A percentile compares a stretch with the other conserved stretches of the same genome.
These are phyloP conservation scores for Calyptomena viridis DNA, from an alignment of 2,113 vertebrate species.

Conservation along the genomic window DNA sequence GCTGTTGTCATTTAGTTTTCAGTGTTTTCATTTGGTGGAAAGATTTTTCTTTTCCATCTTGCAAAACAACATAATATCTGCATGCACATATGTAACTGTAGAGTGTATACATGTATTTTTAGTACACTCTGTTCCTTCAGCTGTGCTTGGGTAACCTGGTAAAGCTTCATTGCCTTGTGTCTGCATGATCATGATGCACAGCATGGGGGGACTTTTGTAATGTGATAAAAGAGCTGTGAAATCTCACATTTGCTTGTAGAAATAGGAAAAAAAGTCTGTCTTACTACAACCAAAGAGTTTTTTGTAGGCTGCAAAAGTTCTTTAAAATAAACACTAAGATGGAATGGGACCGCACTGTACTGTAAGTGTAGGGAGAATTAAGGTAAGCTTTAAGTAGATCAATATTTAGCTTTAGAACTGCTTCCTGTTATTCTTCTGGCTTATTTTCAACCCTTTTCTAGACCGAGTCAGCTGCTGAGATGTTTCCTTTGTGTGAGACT, in stretches of 20 bases:
- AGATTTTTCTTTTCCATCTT: slow-evolving; percentile 4
- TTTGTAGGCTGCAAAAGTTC: neutral
- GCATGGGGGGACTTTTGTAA: neutral
- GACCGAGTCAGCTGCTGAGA: slow-evolving; percentile 1
- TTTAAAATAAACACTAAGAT: neutral
- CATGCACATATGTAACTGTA: neutral
- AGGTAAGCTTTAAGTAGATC: neutral
- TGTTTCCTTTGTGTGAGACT: neutral
- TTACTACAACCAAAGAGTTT: neutral
- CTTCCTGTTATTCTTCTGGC: slow-evolving; percentile 43
- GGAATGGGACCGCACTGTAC: neutral
- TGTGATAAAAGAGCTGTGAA: slow-evolving; percentile 3
- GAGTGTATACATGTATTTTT: slow-evolving; percentile 43
- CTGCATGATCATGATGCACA: neutral
- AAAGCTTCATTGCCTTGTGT: slow-evolving; percentile 31
- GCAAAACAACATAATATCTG: slow-evolving; percentile 1
- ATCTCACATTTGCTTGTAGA: slow-evolving; percentile 14
- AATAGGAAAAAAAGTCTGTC: neutral
- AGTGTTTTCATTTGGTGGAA: slow-evolving; percentile 21
- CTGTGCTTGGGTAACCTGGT: slow-evolving; percentile 44
- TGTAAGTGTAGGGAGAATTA: neutral
- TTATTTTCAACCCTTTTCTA: neutral
- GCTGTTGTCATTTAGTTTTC: slow-evolving; percentile 27
- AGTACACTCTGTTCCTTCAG: slow-evolving; percentile 16
- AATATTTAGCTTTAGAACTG: slow-evolving; percentile 4